These are phyloP conservation scores for Tridacna gigas DNA, from an alignment of 2,888 invertebrate species.

Conservation along the genomic window DNA sequence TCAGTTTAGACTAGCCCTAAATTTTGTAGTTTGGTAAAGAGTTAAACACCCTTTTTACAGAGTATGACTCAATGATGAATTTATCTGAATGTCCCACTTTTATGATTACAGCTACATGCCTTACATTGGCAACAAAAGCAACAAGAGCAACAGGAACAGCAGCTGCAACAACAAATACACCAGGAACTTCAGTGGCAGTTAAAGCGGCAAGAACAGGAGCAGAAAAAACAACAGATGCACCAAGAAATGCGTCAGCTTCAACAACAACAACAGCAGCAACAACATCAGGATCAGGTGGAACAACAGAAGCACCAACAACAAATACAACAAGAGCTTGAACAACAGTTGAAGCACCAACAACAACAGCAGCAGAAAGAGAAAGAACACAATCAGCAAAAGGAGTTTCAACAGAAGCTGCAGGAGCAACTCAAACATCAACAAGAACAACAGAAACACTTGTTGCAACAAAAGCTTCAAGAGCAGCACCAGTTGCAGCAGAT, in stretches of 20 bases:
- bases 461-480: slow-evolving; percentile 12
- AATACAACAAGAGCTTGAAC: slow-evolving; percentile 4
- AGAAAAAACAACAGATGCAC: slow-evolving; percentile 62
- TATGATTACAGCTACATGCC: slow-evolving; percentile 59
- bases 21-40: no score
- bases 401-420: not conserved
- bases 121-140: slow-evolving; percentile 66
- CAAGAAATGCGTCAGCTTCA: slow-evolving; percentile 57
- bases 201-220: slow-evolving; percentile 58
- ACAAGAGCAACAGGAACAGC: slow-evolving; percentile 69
- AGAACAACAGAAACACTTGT: slow-evolving; percentile 9
- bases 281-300: slow-evolving; percentile 57
- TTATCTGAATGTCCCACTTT: no score
- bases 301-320: slow-evolving; percentile 53
- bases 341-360: not conserved
- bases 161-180: slow-evolving; percentile 67
- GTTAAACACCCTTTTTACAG: no score
- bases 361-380: not conserved
- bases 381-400: slow-evolving; percentile 24
- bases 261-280: slow-evolving; percentile 52
- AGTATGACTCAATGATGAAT: no score
- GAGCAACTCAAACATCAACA: slow-evolving; percentile 10
- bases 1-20: no score
- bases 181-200: slow-evolving; percentile 57
- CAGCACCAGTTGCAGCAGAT: slow-evolving; percentile 9